Base-by-base conservation (phyloP, 2,797 vertebrate genomes). In the Gouania willdenowi region DNA sequence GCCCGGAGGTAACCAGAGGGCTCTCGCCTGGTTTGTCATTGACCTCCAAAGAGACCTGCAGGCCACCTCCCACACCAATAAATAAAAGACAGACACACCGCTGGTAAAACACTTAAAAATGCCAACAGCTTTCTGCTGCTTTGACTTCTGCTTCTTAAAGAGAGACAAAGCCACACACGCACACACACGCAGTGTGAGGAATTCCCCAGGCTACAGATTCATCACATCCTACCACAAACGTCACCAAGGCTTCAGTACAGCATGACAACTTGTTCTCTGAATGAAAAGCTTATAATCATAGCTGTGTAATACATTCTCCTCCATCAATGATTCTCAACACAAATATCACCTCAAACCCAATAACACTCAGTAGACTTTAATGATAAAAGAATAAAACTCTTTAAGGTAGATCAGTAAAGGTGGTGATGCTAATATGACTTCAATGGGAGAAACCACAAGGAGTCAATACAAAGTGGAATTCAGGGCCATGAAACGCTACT, bases 361-460 rank as follows among this genome's bases (percentile, higher is more conserved):
- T 77, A 59, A 55, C 44, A 62, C 72, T 83, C 46, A 35, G 41
- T 37, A 50, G 72, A 75, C 72, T 72, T 67, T 71, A 53, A 15
- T 34, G 68, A 77, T 80, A 77, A 81, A 81, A 64, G 75, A 75
- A n/a, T n/a, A n/a, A 80, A 80, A 71, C 26, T 74, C 60, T 81
- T 83, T 78, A 80, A 55, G 72, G 52, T 36, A 15, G 51, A 60
- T 56, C 53, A 21, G 58, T 62, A 74, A 59, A 65, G 41, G 44
- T 60, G 68, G 50, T 65, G 66, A 75, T 41, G 30, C 41, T 53
- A 59, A 42, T 59, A 30, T 63, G 64, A n/a, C 57, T 49, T 64
- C 50, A 54, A 40, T 65, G 58, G 59, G 53, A 55, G 14, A 10
- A 66, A 69, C 75, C 76, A 75, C 65, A 14, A 74, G 75, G 68